Conservation (phyloP, 2,888 invertebrate species). For the Eutolmus rufibarbis region DNA sequence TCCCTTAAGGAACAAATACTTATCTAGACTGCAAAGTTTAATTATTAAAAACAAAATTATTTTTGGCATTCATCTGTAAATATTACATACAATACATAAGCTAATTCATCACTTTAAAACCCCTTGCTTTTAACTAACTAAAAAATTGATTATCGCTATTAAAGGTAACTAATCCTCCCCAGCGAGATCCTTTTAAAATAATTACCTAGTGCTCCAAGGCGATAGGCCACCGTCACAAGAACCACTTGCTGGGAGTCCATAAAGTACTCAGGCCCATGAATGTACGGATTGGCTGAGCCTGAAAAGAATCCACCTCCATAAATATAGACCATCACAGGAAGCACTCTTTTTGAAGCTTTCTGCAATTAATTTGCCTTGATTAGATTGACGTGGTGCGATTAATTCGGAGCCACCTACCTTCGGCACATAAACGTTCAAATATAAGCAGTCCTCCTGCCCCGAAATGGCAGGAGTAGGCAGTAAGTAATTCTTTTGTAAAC, state of each 20-base stretch:
- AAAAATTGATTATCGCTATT: neutral
- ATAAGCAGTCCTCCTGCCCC: constrained; percentile 65
- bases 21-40: too few relatives aligned
- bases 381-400: neutral
- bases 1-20: too few relatives aligned
- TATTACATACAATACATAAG: too few relatives aligned
- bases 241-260: constrained; percentile 64
- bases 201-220: constrained; percentile 59
- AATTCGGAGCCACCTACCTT: constrained; percentile 50
- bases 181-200: neutral
- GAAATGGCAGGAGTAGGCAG: constrained; percentile 50
- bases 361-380: constrained; percentile 47
- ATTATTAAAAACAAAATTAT: too few relatives aligned
- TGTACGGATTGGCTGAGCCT: constrained; percentile 61
- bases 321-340: constrained; percentile 66
- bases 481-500: constrained; percentile 64
- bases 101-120: neutral
- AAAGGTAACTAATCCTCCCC: neutral
- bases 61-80: too few relatives aligned
- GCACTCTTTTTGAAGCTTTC: constrained; percentile 51
- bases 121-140: neutral
- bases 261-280: constrained; percentile 65
- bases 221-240: constrained; percentile 64
- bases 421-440: constrained; percentile 64
- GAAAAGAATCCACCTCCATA: constrained; percentile 66